Evolutionary conservation across 2,888 invertebrate genomes (phyloP).

Genomic region (Diarsia rubi): DNA sequence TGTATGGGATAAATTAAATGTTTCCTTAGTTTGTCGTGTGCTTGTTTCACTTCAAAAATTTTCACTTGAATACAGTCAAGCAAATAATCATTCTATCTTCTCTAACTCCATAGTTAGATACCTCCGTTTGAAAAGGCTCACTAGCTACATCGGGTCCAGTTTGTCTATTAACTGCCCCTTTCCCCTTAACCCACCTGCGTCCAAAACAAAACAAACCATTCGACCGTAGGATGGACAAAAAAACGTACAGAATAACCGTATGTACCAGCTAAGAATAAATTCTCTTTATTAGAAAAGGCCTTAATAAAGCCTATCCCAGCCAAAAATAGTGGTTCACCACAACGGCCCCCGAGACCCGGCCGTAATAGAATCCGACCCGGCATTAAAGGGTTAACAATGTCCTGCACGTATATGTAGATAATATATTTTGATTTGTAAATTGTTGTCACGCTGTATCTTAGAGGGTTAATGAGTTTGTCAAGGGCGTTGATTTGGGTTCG

Average conservation of each 20-base stretch:
- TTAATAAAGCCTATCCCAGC: constrained; percentile 79
- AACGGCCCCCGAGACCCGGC: constrained; percentile 68
- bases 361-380: constrained; percentile 75
- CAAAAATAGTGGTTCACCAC: constrained; percentile 84
- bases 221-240: constrained; percentile 47
- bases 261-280: constrained; percentile 75
- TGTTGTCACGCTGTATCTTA: constrained; percentile 50
- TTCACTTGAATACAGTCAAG: not conserved
- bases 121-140: constrained; percentile 26
- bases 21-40: not conserved
- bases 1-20: too few relatives aligned
- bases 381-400: constrained; percentile 76
- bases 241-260: constrained; percentile 52
- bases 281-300: constrained; percentile 79
- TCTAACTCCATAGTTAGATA: not conserved
- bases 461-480: constrained; percentile 50
- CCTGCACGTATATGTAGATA: constrained; percentile 61
- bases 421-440: constrained; percentile 69
- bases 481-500: constrained; percentile 40
- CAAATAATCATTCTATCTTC: not conserved
- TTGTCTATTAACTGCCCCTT: constrained; percentile 31
- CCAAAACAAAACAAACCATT: constrained; percentile 45
- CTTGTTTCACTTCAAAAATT: not conserved
- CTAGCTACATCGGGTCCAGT: constrained; percentile 22
- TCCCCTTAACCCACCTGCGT: constrained; percentile 34